Percentiles rank a stretch among this genome's conserved stretches.
Conservation (phyloP, 2,888 invertebrate genomes). For the Amphiduros pacificus region DNA sequence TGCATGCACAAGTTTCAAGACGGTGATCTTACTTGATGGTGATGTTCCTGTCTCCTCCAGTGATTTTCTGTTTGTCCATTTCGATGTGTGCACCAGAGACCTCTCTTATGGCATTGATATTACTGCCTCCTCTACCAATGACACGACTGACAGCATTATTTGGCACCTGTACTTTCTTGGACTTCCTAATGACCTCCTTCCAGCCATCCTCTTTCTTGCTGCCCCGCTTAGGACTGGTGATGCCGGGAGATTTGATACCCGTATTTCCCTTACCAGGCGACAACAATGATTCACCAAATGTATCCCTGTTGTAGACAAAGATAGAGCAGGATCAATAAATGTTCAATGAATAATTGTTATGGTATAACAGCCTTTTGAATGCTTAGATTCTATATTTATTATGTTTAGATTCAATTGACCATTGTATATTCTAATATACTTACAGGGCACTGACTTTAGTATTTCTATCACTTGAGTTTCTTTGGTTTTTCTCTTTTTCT, state of each 20-base stretch:
- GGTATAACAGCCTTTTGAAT: too few relatives aligned
- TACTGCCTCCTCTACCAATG: slow-evolving; percentile 95
- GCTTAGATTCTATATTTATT: too few relatives aligned
- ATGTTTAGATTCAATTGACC: too few relatives aligned
- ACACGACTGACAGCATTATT: slow-evolving; percentile 94
- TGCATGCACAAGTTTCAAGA: too few relatives aligned
- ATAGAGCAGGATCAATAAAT: too few relatives aligned
- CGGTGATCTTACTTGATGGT: slow-evolving; percentile 80
- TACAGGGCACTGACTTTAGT: slow-evolving; percentile 31
- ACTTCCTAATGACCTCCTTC: slow-evolving; percentile 92
- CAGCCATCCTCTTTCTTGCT: slow-evolving; percentile 79
- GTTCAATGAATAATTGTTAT: too few relatives aligned
- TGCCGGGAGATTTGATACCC: slow-evolving; percentile 15
- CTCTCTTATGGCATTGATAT: slow-evolving; percentile 96
- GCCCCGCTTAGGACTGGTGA: slow-evolving; percentile 49
- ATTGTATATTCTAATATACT: too few relatives aligned
- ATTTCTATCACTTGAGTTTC: slow-evolving; percentile 40
- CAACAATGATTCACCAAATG: slow-evolving; percentile 12
- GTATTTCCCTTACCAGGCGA: slow-evolving; percentile 14
- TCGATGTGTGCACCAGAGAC: slow-evolving; percentile 97
- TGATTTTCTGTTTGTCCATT: slow-evolving; percentile 83
- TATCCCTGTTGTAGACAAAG: slow-evolving; percentile 7
- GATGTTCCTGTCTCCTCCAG: slow-evolving; percentile 73
- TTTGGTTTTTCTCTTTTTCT: slow-evolving; percentile 39
- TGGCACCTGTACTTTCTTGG: slow-evolving; percentile 91